Evolutionary conservation across 2,888 invertebrate genomes (phyloP).

Genomic region (Toxonevra muliebris): DNA sequence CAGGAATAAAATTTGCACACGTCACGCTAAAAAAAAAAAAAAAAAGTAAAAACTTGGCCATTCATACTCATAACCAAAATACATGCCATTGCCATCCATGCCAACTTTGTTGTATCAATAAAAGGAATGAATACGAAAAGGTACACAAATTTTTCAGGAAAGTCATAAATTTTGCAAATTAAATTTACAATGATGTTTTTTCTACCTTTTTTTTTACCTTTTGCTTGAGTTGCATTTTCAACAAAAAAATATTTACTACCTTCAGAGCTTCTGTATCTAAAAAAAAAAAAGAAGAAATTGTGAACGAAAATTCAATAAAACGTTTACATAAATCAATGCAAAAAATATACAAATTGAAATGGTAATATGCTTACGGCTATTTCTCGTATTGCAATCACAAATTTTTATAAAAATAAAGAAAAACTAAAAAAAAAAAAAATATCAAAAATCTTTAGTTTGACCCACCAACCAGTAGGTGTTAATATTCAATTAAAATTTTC

Average conservation of each 20-base stretch:
- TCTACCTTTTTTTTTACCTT: constrained; percentile 11
- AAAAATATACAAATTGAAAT: constrained; percentile 54
- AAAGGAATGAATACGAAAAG: constrained; percentile 14
- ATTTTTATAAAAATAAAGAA: too few species aligned
- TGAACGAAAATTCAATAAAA: constrained; percentile 42
- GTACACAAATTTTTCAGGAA: constrained; percentile 19
- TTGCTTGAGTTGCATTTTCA: not conserved
- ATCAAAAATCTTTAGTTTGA: too few species aligned
- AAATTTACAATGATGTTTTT: constrained; percentile 26
- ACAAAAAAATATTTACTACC: too few species aligned
- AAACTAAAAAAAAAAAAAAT: too few species aligned
- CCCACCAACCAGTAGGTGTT: constrained; percentile 53
- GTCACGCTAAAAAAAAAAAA: not conserved
- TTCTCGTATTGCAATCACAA: constrained; percentile 21
- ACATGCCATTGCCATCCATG: too few species aligned
- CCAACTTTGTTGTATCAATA: constrained; percentile 24
- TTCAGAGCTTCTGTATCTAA: too few species aligned
- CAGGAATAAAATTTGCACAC: constrained; percentile 11
- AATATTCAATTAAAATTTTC: constrained; percentile 63
- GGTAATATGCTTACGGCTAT: constrained; percentile 29
- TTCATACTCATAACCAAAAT: too few species aligned
- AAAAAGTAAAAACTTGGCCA: too few species aligned
- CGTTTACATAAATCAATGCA: constrained; percentile 58
- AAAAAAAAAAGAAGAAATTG: too few species aligned
- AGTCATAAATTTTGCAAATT: constrained; percentile 26